phyloP scores from a whole-genome alignment of 1,140 invertebrate genomes.

The Neodiprion virginianus region DNA sequence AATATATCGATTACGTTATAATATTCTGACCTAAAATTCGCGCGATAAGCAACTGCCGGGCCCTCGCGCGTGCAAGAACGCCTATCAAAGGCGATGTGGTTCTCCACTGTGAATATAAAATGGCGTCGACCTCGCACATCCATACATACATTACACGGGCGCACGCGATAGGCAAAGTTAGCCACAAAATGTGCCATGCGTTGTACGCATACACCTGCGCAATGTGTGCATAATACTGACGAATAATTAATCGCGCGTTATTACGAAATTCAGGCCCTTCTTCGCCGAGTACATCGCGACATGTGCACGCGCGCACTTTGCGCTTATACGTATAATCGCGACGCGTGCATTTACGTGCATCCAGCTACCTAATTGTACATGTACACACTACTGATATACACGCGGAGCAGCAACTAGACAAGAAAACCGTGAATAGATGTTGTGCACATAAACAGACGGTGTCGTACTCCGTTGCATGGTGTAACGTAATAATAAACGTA shows the following conservation, averaged over 20 bases:
- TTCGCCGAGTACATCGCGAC: neutral
- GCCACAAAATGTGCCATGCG: no score
- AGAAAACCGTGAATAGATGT: no score
- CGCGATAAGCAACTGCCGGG: neutral
- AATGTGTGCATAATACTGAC: neutral
- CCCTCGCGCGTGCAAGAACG: neutral
- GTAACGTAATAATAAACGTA: neutral
- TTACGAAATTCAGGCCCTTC: conserved; percentile 7
- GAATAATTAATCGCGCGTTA: neutral
- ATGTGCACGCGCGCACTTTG: neutral
- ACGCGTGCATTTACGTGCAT: no score
- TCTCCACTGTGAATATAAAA: neutral
- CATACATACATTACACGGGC: neutral
- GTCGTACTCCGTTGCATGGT: neutral
- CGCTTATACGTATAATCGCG: no score
- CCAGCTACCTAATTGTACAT: no score
- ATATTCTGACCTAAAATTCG: conserved; percentile 7
- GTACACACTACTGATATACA: neutral
- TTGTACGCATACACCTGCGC: no score
- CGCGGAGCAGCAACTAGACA: neutral
- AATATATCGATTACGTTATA: conserved; percentile 6
- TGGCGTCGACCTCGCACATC: neutral
- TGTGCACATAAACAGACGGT: neutral
- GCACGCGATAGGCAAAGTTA: neutral
- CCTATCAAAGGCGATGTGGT: neutral